Conservation (phyloP, 1,140 invertebrate genomes). For the Cyphomyrmex costatus region DNA sequence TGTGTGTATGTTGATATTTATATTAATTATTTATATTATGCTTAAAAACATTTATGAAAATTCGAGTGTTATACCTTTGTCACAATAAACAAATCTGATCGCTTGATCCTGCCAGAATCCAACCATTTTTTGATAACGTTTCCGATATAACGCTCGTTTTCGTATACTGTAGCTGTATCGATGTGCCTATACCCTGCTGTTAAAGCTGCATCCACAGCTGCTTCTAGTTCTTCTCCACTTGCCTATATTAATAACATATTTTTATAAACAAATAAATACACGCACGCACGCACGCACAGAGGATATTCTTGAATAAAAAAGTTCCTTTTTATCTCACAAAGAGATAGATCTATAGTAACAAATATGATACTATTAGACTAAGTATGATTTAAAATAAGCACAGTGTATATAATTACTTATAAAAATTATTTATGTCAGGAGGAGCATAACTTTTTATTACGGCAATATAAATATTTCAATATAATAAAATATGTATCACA, state of each 20-base stretch:
- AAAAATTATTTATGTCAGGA: too few relatives aligned
- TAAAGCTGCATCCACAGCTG: constrained; percentile 88
- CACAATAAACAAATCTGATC: constrained; percentile 91
- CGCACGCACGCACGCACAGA: too few relatives aligned
- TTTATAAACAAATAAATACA: not conserved
- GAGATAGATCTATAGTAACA: too few relatives aligned
- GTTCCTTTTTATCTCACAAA: too few relatives aligned
- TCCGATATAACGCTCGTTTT: constrained; percentile 89
- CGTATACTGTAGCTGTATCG: constrained; percentile 89
- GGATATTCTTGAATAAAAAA: too few relatives aligned
- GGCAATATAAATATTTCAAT: too few relatives aligned
- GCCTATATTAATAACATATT: constrained; percentile 80
- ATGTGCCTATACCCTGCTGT: constrained; percentile 91
- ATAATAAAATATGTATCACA: not conserved
- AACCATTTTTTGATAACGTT: constrained; percentile 89
- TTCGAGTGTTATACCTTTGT: constrained; percentile 87
- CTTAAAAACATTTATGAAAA: not conserved
- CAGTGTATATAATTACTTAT: too few relatives aligned
- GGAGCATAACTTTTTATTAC: too few relatives aligned
- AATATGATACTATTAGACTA: too few relatives aligned
- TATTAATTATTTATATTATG: not conserved
- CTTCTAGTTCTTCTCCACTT: constrained; percentile 86
- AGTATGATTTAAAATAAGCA: too few relatives aligned
- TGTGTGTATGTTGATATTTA: not conserved
- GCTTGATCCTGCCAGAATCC: constrained; percentile 87